A percentile compares a stretch with the other conserved stretches of the same genome.
Evolutionary conservation across 2,888 invertebrate genomes (phyloP).

Genomic region (Strigamia maritima): DNA sequence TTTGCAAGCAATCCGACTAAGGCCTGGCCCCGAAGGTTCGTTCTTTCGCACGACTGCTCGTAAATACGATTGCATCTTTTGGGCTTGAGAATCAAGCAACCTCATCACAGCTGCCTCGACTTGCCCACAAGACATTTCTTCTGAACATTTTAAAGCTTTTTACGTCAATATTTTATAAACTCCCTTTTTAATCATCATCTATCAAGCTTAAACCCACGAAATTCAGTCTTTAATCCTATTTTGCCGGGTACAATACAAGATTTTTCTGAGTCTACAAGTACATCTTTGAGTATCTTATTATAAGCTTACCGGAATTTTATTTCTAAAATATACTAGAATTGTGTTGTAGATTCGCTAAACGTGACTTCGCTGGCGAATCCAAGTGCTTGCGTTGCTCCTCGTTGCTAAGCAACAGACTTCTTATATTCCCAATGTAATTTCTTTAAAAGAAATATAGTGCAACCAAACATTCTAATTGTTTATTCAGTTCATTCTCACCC

Average conservation of each 20-base stretch:
- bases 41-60: slow-evolving; percentile 34
- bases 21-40: slow-evolving; percentile 27
- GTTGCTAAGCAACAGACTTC: neutral
- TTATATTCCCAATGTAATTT: no score
- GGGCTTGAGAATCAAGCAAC: slow-evolving; percentile 30
- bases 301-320: no score
- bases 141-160: neutral
- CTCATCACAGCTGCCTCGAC: slow-evolving; percentile 31
- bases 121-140: neutral
- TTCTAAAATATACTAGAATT: no score
- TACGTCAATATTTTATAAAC: neutral
- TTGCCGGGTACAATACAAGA: no score
- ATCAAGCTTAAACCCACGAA: no score
- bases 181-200: neutral
- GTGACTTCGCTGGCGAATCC: no score
- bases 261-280: no score
- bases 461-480: neutral
- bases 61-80: slow-evolving; percentile 34
- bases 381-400: neutral
- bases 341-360: no score
- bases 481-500: neutral
- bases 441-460: no score
- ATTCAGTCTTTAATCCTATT: no score
- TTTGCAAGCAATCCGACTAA: slow-evolving; percentile 33
- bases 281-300: no score